These are phyloP conservation scores for Melanotaenia boesemani DNA, from an alignment of 2,797 vertebrate genomes.

Conservation along the genomic window DNA sequence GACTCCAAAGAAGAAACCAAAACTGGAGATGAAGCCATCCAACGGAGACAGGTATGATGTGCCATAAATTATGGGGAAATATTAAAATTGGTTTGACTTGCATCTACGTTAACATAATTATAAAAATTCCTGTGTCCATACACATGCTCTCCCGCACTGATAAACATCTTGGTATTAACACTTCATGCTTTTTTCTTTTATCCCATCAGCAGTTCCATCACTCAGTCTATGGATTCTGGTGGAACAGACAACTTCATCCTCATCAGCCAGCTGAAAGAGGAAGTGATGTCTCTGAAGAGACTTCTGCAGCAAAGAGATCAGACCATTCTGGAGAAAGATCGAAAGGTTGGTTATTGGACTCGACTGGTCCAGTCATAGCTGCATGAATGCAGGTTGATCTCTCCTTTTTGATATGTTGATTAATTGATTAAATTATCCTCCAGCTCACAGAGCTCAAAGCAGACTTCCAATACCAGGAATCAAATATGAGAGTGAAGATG, in stretches of 20 bases:
- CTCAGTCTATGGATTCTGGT: constrained; percentile 98
- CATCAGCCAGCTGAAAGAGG: constrained; percentile 99
- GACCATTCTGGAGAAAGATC: constrained; percentile 97
- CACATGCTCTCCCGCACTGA: neutral
- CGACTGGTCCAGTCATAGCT: neutral
- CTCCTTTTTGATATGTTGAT: constrained; percentile 2
- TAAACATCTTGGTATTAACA: neutral
- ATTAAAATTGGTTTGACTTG: neutral
- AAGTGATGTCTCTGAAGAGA: constrained; percentile 98
- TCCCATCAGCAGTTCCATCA: constrained; percentile 93
- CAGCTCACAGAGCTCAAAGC: constrained; percentile 97
- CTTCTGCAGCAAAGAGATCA: constrained; percentile 97
- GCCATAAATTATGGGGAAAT: neutral
- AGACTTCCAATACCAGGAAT: constrained; percentile 99
- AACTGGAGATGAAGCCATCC: constrained; percentile 99
- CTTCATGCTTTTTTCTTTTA: neutral
- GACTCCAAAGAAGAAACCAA: constrained; percentile 99
- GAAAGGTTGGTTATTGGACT: constrained; percentile 85
- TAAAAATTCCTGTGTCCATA: neutral
- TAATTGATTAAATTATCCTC: constrained; percentile 18
- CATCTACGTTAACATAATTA: neutral
- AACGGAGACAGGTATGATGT: constrained; percentile 94
- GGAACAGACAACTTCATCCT: constrained; percentile 99
- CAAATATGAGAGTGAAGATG: constrained; percentile 98
- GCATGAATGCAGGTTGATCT: neutral